A percentile compares a stretch with the other conserved stretches of the same genome.
phyloP scores from a whole-genome alignment of 2,113 vertebrate species.

The Dicerorhinus sumatrensis region DNA sequence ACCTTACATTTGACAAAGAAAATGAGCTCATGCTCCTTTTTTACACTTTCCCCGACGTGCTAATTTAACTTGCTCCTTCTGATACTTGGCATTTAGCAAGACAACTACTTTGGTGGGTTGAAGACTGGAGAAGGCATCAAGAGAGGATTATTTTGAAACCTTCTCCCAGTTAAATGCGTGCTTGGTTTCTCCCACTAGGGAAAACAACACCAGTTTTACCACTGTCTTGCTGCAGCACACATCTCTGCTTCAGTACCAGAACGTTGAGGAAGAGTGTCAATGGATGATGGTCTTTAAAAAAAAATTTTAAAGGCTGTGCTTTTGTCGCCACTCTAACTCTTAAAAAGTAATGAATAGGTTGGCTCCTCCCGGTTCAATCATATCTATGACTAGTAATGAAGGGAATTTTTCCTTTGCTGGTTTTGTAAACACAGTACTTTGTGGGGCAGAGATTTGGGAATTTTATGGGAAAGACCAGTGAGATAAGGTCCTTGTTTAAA shows the following conservation, averaged over 20 bases:
- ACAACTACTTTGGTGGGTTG: background rate
- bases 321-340: background rate
- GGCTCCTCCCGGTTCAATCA: background rate
- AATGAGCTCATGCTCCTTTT: background rate
- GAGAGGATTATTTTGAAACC: background rate
- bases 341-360: background rate
- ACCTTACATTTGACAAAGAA: background rate
- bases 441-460: constrained; percentile 23
- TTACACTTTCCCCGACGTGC: rapidly evolving
- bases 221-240: background rate
- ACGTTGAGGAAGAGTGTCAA: background rate
- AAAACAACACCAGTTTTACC: background rate
- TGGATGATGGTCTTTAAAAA: background rate
- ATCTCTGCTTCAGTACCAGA: background rate
- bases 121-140: background rate
- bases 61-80: background rate
- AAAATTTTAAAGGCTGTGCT: background rate
- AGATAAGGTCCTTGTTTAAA: background rate
- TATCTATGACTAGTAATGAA: background rate
- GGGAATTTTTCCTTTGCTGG: background rate
- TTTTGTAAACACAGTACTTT: constrained; percentile 11
- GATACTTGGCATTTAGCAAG: background rate
- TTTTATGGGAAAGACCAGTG: background rate
- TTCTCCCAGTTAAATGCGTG: background rate
- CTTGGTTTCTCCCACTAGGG: background rate